A percentile compares a stretch with the other conserved stretches of the same genome.
These are phyloP conservation scores for Pseudopodoces humilis DNA, from an alignment of 2,113 vertebrate species.

Conservation along the genomic window DNA sequence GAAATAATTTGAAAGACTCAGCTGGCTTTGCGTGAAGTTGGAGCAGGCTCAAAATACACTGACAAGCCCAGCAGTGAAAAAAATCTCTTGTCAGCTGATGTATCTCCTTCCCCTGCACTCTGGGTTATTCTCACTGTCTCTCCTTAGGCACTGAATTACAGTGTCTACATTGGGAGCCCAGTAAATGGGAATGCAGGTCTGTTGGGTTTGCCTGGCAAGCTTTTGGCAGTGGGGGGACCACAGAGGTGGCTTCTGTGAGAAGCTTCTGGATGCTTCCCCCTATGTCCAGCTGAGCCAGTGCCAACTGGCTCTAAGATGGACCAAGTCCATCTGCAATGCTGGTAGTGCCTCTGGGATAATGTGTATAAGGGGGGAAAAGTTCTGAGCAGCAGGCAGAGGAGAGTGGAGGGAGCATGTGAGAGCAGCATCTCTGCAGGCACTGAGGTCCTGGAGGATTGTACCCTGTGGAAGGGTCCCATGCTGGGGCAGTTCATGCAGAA, in stretches of 20 bases:
- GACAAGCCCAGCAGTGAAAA: not conserved
- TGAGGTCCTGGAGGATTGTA: not conserved
- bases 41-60: not conserved
- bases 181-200: not conserved
- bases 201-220: not conserved
- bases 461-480: not conserved
- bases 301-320: not conserved
- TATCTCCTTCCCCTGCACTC: not conserved
- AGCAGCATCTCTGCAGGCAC: not conserved
- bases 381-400: not conserved
- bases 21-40: not conserved
- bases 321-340: rapidly evolving
- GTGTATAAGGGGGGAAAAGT: not conserved
- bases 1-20: not conserved
- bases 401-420: not conserved
- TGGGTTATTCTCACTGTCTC: not conserved
- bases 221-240: not conserved
- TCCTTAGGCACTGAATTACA: not conserved
- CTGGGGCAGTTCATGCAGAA: too few relatives aligned
- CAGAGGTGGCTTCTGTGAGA: not conserved
- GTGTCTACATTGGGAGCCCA: not conserved
- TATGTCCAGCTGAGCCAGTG: not conserved
- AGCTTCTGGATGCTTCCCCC: not conserved
- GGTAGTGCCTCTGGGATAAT: not conserved
- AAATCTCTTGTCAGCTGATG: not conserved